Evolutionary conservation across 2,113 vertebrate genomes (phyloP).

Genomic region (Scomber japonicus): DNA sequence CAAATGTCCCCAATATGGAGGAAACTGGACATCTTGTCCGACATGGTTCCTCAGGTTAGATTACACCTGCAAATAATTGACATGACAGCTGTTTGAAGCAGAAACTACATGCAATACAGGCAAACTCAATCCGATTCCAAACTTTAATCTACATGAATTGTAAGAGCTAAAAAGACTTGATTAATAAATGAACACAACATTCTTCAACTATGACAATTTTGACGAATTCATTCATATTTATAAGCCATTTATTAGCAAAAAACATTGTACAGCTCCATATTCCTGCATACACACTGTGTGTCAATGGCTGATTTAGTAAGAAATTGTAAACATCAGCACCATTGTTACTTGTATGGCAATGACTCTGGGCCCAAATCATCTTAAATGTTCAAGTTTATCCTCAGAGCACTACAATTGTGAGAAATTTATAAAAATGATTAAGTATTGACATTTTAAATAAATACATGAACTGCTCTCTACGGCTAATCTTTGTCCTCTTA

Average conservation of each 20-base stretch:
- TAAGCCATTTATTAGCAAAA: not conserved
- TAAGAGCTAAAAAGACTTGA: no score
- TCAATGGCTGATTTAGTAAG: not conserved
- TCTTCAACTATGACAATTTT: not conserved
- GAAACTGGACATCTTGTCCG: slow-evolving; percentile 99
- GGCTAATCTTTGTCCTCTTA: not conserved
- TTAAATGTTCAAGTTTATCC: not conserved
- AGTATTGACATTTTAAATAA: not conserved
- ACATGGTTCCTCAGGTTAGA: slow-evolving; percentile 88
- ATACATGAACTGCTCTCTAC: not conserved
- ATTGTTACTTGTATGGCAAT: not conserved
- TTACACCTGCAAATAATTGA: slow-evolving; percentile 77
- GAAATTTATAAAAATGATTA: not conserved
- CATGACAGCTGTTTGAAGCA: not conserved
- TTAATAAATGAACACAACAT: no score
- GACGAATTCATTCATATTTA: not conserved
- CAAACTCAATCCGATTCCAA: not conserved
- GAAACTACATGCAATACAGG: not conserved
- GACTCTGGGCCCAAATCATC: not conserved
- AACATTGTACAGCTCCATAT: not conserved
- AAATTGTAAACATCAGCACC: not conserved
- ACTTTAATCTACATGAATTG: not conserved
- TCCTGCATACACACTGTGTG: not conserved
- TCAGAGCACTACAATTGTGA: slow-evolving; percentile 9
- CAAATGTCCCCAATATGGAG: slow-evolving; percentile 99